Base-by-base conservation (phyloP, 35 echinoderm and acorn worm species). In the Diadema setosum region DNA sequence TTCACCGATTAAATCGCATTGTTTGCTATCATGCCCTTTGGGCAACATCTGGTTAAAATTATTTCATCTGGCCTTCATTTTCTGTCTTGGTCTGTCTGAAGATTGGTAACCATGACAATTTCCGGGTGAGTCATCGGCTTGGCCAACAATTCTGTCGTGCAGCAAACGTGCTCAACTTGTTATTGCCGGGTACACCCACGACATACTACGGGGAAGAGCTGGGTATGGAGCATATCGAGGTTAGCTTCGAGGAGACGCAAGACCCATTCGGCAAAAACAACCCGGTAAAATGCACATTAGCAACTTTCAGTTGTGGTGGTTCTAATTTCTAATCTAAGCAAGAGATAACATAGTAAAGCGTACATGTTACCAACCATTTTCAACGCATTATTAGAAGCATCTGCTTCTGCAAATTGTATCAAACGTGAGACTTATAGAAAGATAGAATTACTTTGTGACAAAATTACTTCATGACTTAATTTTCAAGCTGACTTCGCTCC, bases 201-300 rank as follows among this genome's bases (percentile, higher is more conserved):
- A 91, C 91, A 14, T 97, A 97, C 65, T 97, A 97, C 42, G 95
- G 95, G 0, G 95, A 97, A 40, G 95, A 97, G 84, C 85, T 97
- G 14, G 95, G 91, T 0, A 97, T 97, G 95, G 83, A 90, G 30
- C 88, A 93, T 39, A 84, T 93, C 25, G 85, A 69, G 37, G 88
- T 93, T 20, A 70, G 82, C 34, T 97, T 92, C 75, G 82, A 97
- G 25, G 87, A 97, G 40, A 88, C 91, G 2, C 95, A 93, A 69
- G 95, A 97, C 39, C 95, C 91, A 27, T 97, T 33, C 11, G 95
- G 91, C 4, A 97, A 82, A 17, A 90, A 97, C 64, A 97, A 97
- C 42, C 95, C 95, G 43, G 91, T 95, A 90, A 83, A 33, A 41
- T 21, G 30, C 24, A 73, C 65, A 73, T 16, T 1, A 0, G 16